Base-by-base conservation (phyloP, 2,113 vertebrate species). In the Lates calcarifer region DNA sequence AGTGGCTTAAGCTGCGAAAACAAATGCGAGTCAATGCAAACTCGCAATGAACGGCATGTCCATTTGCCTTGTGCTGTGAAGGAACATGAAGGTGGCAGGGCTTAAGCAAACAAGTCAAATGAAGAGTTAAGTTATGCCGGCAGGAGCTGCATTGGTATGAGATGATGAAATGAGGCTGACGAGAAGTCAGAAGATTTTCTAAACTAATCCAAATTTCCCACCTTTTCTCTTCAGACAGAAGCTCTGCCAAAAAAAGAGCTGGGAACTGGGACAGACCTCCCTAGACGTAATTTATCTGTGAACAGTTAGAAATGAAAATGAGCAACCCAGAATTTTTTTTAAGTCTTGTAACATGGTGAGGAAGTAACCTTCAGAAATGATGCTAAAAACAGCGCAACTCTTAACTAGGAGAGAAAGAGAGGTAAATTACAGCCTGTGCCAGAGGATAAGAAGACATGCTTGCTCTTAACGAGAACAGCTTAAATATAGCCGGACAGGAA, bases 401-500 rank as follows among this genome's bases (percentile, higher is more conserved):
- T 78, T 74, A 60, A 79, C 64, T 57, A 65, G 74, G 45, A 85
- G 53, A 82, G 79, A 79, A 64, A 62, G 45, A 78, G 56, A 87
- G 28, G 75, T 74, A 83, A 90, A 82, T 88, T 84, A 89, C 29
- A 81, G 65, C 29, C 66, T 64, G 20, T 70, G 75, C 76, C 82
- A 88, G 62, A 72, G 63, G 62, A 87, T 82, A 72, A 74, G 67
- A 78, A 56, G 77, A 65, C 62, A 85, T 28, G 81, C 77, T 86
- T 43, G 22, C 55, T 71, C 56, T 79, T 77, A 74, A 81, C 31
- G 75, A 81, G 90, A 86, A 70, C 63, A 83, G 67, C 69, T 92
- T 91, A 82, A 90, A 90, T 83, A 91, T 92, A 90, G 79, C 45
- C 45, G 41, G 29, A 81, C 57, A 84, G 43, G 57, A 64, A 37